phyloP scores from a whole-genome alignment of 1,140 invertebrate species.

The Acromyrmex echinatior region DNA sequence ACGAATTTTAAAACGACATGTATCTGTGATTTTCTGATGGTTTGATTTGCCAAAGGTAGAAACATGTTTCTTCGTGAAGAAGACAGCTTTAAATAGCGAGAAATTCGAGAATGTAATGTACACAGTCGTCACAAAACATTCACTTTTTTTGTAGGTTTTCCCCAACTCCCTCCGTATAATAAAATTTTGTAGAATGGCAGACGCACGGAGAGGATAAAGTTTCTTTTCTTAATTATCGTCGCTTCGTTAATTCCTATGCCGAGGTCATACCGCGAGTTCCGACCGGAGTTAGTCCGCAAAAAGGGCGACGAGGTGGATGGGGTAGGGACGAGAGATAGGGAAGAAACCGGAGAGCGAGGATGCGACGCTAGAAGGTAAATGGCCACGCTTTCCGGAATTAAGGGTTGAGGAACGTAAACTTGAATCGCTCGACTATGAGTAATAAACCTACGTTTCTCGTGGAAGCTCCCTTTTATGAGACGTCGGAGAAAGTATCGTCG shows the following conservation, averaged over 20 bases:
- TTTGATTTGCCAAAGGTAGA: constrained; percentile 3
- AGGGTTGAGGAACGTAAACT: constrained; percentile 60
- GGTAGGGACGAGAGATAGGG: neutral
- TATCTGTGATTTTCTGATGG: constrained; percentile 1
- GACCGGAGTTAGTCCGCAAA: constrained; percentile 11
- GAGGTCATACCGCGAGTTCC: constrained; percentile 59
- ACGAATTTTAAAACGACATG: neutral
- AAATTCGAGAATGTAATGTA: constrained; percentile 54
- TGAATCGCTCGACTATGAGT: constrained; percentile 30
- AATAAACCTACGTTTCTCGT: constrained; percentile 52
- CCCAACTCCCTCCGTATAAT: constrained; percentile 51
- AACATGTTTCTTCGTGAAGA: neutral
- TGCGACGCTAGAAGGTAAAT: constrained; percentile 50
- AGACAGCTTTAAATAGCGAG: constrained; percentile 10
- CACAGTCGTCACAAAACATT: constrained; percentile 12
- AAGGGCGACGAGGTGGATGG: constrained; percentile 23
- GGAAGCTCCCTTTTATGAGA: constrained; percentile 49
- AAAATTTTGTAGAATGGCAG: constrained; percentile 68
- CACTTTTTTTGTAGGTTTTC: constrained; percentile 32
- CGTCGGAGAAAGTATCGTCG: constrained; percentile 36
- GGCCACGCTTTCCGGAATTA: constrained; percentile 71
- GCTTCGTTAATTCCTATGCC: constrained; percentile 78
- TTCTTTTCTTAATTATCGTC: constrained; percentile 78
- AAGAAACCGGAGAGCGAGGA: constrained; percentile 34
- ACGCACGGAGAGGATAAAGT: constrained; percentile 68